phyloP scores from a whole-genome alignment of 2,888 invertebrate species.

The Saturnia pavonia region DNA sequence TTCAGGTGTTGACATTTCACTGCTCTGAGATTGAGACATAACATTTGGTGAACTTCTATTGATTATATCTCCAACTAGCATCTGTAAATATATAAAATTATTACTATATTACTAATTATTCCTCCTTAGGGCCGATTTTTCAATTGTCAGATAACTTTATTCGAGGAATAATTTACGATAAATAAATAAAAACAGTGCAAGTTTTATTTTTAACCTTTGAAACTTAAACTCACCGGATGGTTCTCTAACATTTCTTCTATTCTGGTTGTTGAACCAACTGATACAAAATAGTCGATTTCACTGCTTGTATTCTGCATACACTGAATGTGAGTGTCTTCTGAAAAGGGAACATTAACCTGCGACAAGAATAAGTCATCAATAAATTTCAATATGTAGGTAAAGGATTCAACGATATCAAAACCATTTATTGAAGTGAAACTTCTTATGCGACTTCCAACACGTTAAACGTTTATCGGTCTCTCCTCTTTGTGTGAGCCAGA shows the following conservation, averaged over 20 bases:
- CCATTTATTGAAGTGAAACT: no score
- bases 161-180: background rate
- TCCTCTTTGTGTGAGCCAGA: no score
- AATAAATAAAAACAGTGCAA: background rate
- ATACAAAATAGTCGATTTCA: constrained; percentile 90
- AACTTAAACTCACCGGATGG: constrained; percentile 62
- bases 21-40: constrained; percentile 63
- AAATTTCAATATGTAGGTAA: background rate
- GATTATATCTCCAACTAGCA: constrained; percentile 70
- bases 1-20: constrained; percentile 74
- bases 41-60: constrained; percentile 70
- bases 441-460: no score
- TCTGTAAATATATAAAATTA: constrained; percentile 50
- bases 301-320: constrained; percentile 87
- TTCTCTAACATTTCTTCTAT: constrained; percentile 79
- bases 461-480: no score
- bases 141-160: no score
- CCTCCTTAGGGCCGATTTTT: no score
- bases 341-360: constrained; percentile 86
- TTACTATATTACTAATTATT: background rate
- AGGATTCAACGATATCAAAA: no score
- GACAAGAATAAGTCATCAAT: background rate
- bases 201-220: background rate
- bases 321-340: constrained; percentile 86
- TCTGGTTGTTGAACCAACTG: constrained; percentile 83